phyloP scores from a whole-genome alignment of 1,140 invertebrate species.

The Diachasmimorpha longicaudata region DNA sequence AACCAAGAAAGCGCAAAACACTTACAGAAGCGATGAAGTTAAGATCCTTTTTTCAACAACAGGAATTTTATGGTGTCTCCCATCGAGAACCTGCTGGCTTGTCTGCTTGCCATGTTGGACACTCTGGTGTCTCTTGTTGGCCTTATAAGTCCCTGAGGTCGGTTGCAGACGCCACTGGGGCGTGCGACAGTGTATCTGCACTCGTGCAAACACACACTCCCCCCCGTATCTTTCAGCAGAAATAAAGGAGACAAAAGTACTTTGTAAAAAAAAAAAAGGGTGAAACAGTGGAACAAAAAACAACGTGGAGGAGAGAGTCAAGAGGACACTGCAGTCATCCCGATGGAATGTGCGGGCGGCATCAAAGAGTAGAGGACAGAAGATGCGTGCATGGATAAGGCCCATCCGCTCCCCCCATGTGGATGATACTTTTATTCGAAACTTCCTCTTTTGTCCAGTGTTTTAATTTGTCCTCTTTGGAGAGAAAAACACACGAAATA shows the following conservation, averaged over 20 bases:
- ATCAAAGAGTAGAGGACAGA: slow-evolving; percentile 40
- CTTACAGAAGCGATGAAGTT: neutral
- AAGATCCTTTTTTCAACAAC: neutral
- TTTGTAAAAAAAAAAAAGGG: neutral
- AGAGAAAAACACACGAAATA: neutral
- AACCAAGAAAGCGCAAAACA: neutral
- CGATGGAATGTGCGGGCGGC: slow-evolving; percentile 52
- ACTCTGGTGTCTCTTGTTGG: neutral
- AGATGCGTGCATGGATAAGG: slow-evolving; percentile 25
- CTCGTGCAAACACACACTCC: neutral
- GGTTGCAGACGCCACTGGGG: neutral
- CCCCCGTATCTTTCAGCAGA: neutral
- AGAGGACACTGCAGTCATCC: slow-evolving; percentile 43
- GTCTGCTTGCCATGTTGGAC: slow-evolving; percentile 7
- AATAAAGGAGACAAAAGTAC: neutral
- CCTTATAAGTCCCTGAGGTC: slow-evolving; percentile 1
- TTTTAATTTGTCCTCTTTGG: neutral
- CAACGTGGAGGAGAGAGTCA: neutral
- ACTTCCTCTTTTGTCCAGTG: slow-evolving; percentile 8
- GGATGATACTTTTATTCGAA: slow-evolving; percentile 21
- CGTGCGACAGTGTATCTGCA: neutral
- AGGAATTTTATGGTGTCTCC: neutral
- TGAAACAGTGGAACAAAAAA: neutral
- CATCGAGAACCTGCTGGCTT: neutral
- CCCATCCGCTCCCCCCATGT: slow-evolving; percentile 15